Evolutionary conservation across 2,113 vertebrate genomes (phyloP), one percentile per base, ranked within the genome.

Genomic region (Peromyscus polionotus): DNA sequence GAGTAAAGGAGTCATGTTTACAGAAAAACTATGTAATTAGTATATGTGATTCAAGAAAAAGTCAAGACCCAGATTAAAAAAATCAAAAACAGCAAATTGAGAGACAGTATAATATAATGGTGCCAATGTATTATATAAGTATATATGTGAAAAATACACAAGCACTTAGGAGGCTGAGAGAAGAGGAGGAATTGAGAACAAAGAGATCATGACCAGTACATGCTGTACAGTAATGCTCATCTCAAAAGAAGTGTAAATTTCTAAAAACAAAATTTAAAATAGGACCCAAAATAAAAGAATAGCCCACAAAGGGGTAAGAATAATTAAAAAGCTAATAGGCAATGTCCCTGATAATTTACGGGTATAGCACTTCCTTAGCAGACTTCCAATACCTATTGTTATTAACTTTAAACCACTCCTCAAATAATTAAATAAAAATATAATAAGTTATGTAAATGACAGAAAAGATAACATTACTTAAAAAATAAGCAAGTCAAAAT

Each of bases 271-370:
- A 84, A 63, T 42, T 2, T 61, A 61, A 42, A 83, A 59, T 4
- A n/a, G 17, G 31, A 51, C 57, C 24, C 26, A n/a, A 24, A 80
- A 81, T n/a, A 12, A 54, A 54, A 57, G 7, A 36, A 81, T n/a
- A 4, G 3, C 14, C 36, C 33, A 17, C 0, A n/a, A 13, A 12
- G 33, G 17, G 4, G 1, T 36, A 17, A 42, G 42, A 5, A 19
- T 28, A 16, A 48, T 11, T 24, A 42, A 63, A 28, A 39, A 28
- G 24, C n/a, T 63, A 84, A 7, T 39, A 63, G 24, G 31, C 57
- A 63, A 42, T 84, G 13, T 26, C 24, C 11, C n/a, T 5, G 12
- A 84, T 39, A 59, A 42, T 63, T 63, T 7, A 84, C 26, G 13
- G 54, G 24, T 63, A 63, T 63, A n/a, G 14, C 36, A 42, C n/a